These are phyloP conservation scores for Hemitrygon akajei DNA, from an alignment of 2,797 vertebrate species.

Conservation along the genomic window DNA sequence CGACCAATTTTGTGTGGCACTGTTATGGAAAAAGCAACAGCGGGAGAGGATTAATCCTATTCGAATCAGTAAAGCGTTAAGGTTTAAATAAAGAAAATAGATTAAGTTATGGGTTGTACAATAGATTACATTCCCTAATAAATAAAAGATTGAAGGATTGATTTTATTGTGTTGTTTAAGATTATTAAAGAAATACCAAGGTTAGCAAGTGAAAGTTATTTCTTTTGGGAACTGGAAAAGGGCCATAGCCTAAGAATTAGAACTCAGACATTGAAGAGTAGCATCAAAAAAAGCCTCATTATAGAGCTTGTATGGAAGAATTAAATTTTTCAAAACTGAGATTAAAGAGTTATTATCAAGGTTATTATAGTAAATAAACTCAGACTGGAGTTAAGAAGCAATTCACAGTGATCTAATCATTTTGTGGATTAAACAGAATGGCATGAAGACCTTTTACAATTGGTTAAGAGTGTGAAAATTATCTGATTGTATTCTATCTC, in stretches of 20 bases:
- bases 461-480: not conserved
- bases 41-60: not conserved
- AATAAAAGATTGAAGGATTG: not conserved
- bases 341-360: no score
- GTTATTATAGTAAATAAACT: no score
- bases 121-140: not conserved
- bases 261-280: not conserved
- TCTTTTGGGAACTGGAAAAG: not conserved
- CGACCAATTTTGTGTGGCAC: constrained; percentile 98
- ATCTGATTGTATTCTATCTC: not conserved
- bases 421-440: not conserved
- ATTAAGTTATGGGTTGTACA: not conserved
- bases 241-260: not conserved
- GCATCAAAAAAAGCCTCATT: not conserved
- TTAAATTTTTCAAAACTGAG: no score
- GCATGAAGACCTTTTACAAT: not conserved
- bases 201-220: not conserved
- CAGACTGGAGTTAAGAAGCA: not conserved
- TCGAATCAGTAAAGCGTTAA: not conserved
- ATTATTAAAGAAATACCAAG: not conserved
- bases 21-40: constrained; percentile 57
- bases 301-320: no score
- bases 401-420: not conserved
- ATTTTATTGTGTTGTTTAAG: not conserved
- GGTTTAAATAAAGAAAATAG: not conserved